Base-by-base conservation (phyloP, 2,888 invertebrate species). In the Adela reaumurella region DNA sequence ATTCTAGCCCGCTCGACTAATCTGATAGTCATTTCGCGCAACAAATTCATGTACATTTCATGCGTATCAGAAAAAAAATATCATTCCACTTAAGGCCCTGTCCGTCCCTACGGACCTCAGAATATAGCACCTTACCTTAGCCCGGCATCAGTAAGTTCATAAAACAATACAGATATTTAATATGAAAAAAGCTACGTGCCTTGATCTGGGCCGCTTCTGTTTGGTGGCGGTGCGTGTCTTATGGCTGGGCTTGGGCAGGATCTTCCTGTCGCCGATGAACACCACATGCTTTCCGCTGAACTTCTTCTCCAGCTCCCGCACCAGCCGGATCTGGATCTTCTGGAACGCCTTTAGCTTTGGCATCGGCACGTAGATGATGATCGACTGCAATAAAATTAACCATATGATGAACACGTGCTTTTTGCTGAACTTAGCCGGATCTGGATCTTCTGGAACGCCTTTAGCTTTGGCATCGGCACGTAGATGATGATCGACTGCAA, bases 231-330 rank as follows among this genome's bases (percentile, higher is more conserved):
- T 85, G 56, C 88, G 92, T 1, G 94, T 94, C 80, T 97, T 98
- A 65, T 97, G 88, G 54, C 95, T 96, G 49, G 98, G 98, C 70
- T 99, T 99, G 55, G 97, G 96, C 58, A 99, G 83, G 68, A 99
- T 99, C 70, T 96, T 94, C 63, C 99, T 88, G 81, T 98, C 93
- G 43, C 97, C 99, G 63, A 99, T 88, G 67, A 99, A 95, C 57
- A 99, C 96, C 11, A 99, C 97, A 69, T 98, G 97, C 72, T 96
- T 97, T 55, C 98, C 98, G 62, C 95, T 96, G 82, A 99, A 97
- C 70, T 99, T 99, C 88, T 99, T 99, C 74, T 99, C 99, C 65
- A 99, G 79, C 72, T 99, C 99, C 61, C 98, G 88, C 45, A 99
- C 97, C 62, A 99, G 82, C 58, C 97, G 86, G 56, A 92, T 92